phyloP scores from a whole-genome alignment of 2,113 vertebrate genomes.

The Catharus minimus region DNA sequence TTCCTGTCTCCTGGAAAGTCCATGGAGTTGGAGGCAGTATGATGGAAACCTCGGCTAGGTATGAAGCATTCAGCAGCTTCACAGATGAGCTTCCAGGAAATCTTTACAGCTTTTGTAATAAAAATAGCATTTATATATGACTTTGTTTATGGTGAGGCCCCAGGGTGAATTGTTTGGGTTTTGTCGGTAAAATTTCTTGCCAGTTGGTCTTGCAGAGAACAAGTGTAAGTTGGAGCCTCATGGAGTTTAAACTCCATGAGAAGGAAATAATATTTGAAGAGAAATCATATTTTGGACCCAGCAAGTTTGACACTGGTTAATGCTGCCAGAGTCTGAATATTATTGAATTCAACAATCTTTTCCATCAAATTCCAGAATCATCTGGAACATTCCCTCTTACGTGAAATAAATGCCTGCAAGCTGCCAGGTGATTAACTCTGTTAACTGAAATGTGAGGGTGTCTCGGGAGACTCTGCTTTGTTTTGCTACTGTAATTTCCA shows the following conservation, averaged over 20 bases:
- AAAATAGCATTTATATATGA: slow-evolving; percentile 39
- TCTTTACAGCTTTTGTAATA: slow-evolving; percentile 40
- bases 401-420: slow-evolving; percentile 9
- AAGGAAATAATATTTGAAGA: slow-evolving; percentile 41
- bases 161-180: slow-evolving; percentile 30
- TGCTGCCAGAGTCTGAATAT: slow-evolving; percentile 47
- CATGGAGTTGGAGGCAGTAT: neutral
- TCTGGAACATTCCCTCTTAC: slow-evolving; percentile 22
- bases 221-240: slow-evolving; percentile 3
- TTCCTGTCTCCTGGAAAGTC: slow-evolving; percentile 20
- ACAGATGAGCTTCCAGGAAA: slow-evolving; percentile 55
- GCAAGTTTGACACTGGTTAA: neutral
- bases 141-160: slow-evolving; percentile 51
- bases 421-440: slow-evolving; percentile 64
- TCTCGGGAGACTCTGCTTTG: slow-evolving; percentile 52
- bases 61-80: neutral
- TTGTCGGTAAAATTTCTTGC: slow-evolving; percentile 20
- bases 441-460: slow-evolving; percentile 43
- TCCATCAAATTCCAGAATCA: slow-evolving; percentile 56
- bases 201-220: slow-evolving; percentile 15
- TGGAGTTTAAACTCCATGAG: neutral
- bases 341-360: slow-evolving; percentile 32
- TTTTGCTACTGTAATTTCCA: slow-evolving; percentile 73
- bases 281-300: slow-evolving; percentile 29
- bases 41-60: slow-evolving; percentile 14